Evolutionary conservation across 2,113 vertebrate genomes (phyloP).

Genomic region (Odontesthes bonariensis): DNA sequence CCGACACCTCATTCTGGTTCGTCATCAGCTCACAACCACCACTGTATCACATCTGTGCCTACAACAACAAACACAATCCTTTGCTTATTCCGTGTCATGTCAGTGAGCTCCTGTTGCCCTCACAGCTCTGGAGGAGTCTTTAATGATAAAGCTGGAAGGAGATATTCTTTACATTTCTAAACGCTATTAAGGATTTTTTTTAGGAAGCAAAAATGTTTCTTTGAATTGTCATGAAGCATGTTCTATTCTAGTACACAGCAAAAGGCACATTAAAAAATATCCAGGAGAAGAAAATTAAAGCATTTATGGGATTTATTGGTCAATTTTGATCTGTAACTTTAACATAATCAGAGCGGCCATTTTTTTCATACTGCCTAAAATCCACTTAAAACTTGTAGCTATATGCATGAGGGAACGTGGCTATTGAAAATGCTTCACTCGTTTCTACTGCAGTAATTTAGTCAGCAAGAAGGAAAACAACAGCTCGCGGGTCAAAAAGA

Average conservation of each 20-base stretch:
- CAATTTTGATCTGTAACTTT: too few relatives aligned
- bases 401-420: not conserved
- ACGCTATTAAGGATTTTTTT: too few relatives aligned
- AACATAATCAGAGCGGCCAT: not conserved
- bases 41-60: constrained; percentile 39
- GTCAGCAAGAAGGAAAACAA: constrained; percentile 20
- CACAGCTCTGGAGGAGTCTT: not conserved
- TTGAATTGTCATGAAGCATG: not conserved
- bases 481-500: constrained; percentile 9
- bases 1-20: constrained; percentile 55
- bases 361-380: not conserved
- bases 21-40: constrained; percentile 49
- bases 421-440: not conserved
- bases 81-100: not conserved
- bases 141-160: not conserved
- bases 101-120: not conserved
- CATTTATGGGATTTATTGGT: not conserved
- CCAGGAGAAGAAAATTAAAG: not conserved
- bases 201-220: too few relatives aligned
- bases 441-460: not conserved
- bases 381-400: not conserved
- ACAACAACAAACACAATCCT: not conserved
- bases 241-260: not conserved
- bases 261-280: not conserved
- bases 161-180: too few relatives aligned